A percentile compares a stretch with the other conserved stretches of the same genome.
Conservation (phyloP, 2,888 invertebrate genomes). For the Apodemia mormo region DNA sequence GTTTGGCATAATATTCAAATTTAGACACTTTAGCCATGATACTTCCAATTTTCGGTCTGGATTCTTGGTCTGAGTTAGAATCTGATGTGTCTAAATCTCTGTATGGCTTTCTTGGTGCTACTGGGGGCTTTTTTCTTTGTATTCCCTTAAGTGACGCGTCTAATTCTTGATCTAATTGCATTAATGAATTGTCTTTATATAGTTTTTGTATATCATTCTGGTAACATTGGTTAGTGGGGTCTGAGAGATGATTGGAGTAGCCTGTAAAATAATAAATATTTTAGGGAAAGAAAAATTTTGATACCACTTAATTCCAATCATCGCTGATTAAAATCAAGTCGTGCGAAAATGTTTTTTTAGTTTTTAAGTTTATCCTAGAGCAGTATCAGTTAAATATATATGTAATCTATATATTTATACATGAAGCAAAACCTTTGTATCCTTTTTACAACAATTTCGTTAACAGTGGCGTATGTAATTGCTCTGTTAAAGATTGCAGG, state of each 20-base stretch:
- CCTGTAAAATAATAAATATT: slow-evolving; percentile 47
- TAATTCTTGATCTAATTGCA: slow-evolving; percentile 69
- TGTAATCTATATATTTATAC: no score
- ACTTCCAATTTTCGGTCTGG: slow-evolving; percentile 66
- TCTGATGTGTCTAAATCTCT: slow-evolving; percentile 73
- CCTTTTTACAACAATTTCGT: no score
- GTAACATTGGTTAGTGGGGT: slow-evolving; percentile 58
- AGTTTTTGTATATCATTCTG: slow-evolving; percentile 55
- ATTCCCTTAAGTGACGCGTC: slow-evolving; percentile 73
- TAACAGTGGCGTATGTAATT: no score
- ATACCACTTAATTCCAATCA: no score
- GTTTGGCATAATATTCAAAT: slow-evolving; percentile 89
- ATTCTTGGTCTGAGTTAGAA: slow-evolving; percentile 75
- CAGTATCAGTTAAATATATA: no score
- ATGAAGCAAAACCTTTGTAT: no score
- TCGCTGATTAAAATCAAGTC: no score
- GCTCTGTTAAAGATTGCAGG: neutral
- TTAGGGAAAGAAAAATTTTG: neutral
- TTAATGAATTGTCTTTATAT: slow-evolving; percentile 63
- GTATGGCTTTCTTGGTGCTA: slow-evolving; percentile 83
- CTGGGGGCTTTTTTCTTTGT: slow-evolving; percentile 84
- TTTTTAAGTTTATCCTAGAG: no score
- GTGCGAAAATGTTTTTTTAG: no score
- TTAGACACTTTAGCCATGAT: slow-evolving; percentile 90
- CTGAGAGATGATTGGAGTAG: slow-evolving; percentile 55